These are phyloP conservation scores for Acanthosepion pharaonis DNA, from an alignment of 2,888 invertebrate genomes.

Conservation along the genomic window DNA sequence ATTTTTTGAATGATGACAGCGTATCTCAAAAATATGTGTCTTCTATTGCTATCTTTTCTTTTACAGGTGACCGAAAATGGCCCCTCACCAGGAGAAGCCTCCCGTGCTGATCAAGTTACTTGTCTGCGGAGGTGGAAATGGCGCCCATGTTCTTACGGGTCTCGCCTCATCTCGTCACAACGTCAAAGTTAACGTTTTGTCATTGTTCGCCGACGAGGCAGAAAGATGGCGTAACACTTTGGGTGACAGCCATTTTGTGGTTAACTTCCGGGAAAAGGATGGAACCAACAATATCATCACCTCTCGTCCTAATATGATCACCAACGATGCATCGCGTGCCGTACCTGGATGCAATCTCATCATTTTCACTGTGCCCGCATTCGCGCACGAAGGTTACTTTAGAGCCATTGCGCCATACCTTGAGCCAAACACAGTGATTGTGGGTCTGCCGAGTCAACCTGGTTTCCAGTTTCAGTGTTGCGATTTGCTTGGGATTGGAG, in stretches of 20 bases:
- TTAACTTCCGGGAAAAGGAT: constrained; percentile 51
- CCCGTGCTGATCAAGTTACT: constrained; percentile 40
- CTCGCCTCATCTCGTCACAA: constrained; percentile 57
- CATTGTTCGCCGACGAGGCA: constrained; percentile 64
- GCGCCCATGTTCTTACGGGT: constrained; percentile 65
- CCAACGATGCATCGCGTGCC: constrained; percentile 59
- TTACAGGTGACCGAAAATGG: not conserved
- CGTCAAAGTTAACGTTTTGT: constrained; percentile 60
- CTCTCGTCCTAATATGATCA: constrained; percentile 55
- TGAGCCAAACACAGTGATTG: constrained; percentile 60
- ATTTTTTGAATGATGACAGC: too few relatives aligned
- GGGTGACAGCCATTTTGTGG: constrained; percentile 54
- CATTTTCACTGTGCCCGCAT: constrained; percentile 63
- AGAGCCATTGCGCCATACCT: constrained; percentile 61
- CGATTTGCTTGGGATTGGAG: constrained; percentile 55
- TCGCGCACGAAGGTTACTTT: constrained; percentile 63
- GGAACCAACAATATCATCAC: constrained; percentile 45
- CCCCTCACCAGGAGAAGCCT: not conserved
- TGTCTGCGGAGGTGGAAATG: constrained; percentile 68
- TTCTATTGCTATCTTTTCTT: not conserved
- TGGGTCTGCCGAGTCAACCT: constrained; percentile 66
- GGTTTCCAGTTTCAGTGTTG: constrained; percentile 67
- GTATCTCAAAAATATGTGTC: not conserved
- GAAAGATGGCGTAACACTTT: constrained; percentile 60
- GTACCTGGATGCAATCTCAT: constrained; percentile 62